Conservation (phyloP, 2,888 invertebrate genomes). For the Oscheius sp. region DNA sequence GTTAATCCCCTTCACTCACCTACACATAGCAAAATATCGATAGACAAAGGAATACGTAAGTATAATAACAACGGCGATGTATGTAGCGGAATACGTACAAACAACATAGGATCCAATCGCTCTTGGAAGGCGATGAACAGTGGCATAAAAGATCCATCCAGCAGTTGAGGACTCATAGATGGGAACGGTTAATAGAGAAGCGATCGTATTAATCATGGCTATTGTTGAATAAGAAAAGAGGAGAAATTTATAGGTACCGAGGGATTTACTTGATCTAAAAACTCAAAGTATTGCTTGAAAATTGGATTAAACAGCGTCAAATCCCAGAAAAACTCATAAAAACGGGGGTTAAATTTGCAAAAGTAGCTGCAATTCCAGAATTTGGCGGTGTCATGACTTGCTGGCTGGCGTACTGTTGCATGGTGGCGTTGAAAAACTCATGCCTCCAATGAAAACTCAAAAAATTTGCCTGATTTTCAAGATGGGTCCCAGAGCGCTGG, state of each 20-base stretch:
- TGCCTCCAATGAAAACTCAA: too few species aligned
- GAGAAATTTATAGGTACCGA: constrained; percentile 12
- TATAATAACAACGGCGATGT: constrained; percentile 3
- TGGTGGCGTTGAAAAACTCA: too few species aligned
- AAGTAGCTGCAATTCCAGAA: too few species aligned
- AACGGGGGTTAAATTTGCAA: not conserved
- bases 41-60: constrained; percentile 14
- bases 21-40: constrained; percentile 10
- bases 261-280: not conserved
- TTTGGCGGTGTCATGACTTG: too few species aligned
- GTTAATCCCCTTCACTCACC: constrained; percentile 1
- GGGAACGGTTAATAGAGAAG: constrained; percentile 1
- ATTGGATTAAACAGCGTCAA: not conserved
- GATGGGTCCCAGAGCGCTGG: too few species aligned
- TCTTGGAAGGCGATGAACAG: not conserved
- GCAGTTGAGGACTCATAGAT: not conserved
- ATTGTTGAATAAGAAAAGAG: constrained; percentile 4
- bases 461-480: too few species aligned
- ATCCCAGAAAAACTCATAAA: not conserved
- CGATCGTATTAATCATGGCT: not conserved
- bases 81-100: not conserved
- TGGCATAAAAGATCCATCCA: not conserved
- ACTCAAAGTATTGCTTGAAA: not conserved
- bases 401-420: too few species aligned
- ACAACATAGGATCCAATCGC: constrained; percentile 3